Evolutionary conservation across 1,140 invertebrate species (phyloP), one percentile per base, ranked within the genome.

Genomic region (Littorina saxatilis): DNA sequence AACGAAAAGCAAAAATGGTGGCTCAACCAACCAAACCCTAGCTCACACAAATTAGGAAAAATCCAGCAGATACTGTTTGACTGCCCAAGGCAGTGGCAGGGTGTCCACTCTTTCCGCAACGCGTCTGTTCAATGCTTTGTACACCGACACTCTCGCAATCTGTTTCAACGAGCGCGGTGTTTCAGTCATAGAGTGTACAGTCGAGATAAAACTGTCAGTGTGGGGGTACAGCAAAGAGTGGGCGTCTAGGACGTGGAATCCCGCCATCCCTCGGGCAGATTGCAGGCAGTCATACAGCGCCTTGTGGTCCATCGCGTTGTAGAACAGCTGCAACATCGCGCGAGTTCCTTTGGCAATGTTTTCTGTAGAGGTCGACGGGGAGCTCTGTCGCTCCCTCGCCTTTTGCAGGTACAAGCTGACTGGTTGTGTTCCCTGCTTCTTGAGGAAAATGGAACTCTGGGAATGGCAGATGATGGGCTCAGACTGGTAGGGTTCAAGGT

Each of bases 401-500:
- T 90, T 83, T 70, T 90, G 84, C 47, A 92, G 88, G 76, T 89
- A 92, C 72, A 90, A 89, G 40, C 80, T 86, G 58, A 92, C 73
- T 5, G 91, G 83, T 74, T 91, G 91, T 3, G 90, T 89, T 3
- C 83, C 86, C 20, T 90, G 89, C 63, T 87, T 85, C 80, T 89
- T 88, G 35, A 92, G 86, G 78, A 88, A 92, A 73, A 92, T 91
- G 39, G 89, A 90, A 74, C 90, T 92, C 76, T 91, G 91, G 4
- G 88, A 91, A 79, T 92, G 91, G 70, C 87, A 90, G 79, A 92
- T 91, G 61, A 91, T 90, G 37, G 90, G 87, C 32, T 91, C 91
- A 0, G 91, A 88, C 11, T 89, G 88, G 79, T 91, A 91, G 4
- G 91, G 90, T 82, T 91, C 89, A 35, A 91, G 78, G 68, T 92